These are phyloP conservation scores for Ooceraea biroi DNA, from an alignment of 1,140 invertebrate genomes.

Conservation along the genomic window DNA sequence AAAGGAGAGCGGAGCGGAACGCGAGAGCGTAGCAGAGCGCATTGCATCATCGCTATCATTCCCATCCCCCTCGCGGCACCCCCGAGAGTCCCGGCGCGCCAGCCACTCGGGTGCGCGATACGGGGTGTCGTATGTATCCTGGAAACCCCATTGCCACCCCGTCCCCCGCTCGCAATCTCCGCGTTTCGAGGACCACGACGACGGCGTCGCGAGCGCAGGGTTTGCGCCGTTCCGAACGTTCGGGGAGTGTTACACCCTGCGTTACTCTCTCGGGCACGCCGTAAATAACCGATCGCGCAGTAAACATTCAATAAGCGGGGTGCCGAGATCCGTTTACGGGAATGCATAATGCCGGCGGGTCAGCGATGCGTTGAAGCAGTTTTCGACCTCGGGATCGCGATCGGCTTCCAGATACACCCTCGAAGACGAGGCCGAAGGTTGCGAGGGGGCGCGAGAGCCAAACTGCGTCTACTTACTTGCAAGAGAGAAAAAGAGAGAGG, in stretches of 20 bases:
- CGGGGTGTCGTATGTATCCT: slow-evolving; percentile 31
- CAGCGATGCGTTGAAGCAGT: slow-evolving; percentile 30
- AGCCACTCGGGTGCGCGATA: slow-evolving; percentile 54
- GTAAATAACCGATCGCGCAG: slow-evolving; percentile 82
- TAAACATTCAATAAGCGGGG: slow-evolving; percentile 84
- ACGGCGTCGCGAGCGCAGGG: slow-evolving; percentile 45
- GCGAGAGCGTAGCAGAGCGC: slow-evolving; percentile 31
- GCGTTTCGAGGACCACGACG: slow-evolving; percentile 7
- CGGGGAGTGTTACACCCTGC: too few species aligned
- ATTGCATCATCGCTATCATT: slow-evolving; percentile 57
- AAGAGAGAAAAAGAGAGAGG: slow-evolving; percentile 29
- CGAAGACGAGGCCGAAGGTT: not conserved
- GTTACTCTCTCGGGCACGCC: slow-evolving; percentile 76
- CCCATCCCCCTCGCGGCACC: not conserved
- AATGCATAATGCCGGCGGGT: slow-evolving; percentile 73
- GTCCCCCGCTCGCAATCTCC: not conserved
- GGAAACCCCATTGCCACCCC: too few species aligned
- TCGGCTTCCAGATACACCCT: not conserved
- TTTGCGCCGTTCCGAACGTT: slow-evolving; percentile 29
- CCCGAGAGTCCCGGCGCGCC: slow-evolving; percentile 39
- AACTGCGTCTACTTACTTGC: slow-evolving; percentile 80
- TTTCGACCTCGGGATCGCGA: slow-evolving; percentile 18
- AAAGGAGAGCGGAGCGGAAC: too few species aligned
- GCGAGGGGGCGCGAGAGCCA: slow-evolving; percentile 58
- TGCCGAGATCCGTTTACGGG: slow-evolving; percentile 82